Evolutionary conservation across 2,888 invertebrate genomes (phyloP), one percentile per base, ranked within the genome.

Genomic region (Xanthia togata): DNA sequence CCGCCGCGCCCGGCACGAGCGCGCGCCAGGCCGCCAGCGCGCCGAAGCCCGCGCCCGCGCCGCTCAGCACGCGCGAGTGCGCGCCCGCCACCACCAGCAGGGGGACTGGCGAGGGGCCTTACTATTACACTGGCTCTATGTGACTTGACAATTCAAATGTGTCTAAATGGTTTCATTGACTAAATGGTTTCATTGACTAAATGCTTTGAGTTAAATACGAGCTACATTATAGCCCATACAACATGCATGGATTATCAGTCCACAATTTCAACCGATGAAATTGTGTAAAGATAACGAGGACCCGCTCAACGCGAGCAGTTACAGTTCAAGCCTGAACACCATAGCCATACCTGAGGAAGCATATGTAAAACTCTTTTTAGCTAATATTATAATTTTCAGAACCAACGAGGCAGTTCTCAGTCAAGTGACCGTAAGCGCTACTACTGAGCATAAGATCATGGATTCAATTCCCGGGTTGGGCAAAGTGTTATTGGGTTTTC

Each of bases 41-140:
- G 31, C 31, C 31, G 31, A 31, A 31, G 31, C 6, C 81, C 70
- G 72, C 91, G 79, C 94, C 92, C 67, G 85, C 93, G 92, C 82
- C 93, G 91, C 57, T 90, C 91, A 50, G 91, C 92, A 81, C 94
- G 57, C 78, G 79, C 12, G 79, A 41, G 68, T 99, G 99, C 86
- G 79, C 79, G 23, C 75, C 80, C 41, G 81, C 79, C 6, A 78
- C 98, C 90, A 99, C 98, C 82, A 99, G 96, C 82, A 99, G 96
- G 20, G 99, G 99, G 88, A 99, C 99, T 98, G 96, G 5, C 95
- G n/a, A 3, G 0, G 14, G 2, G 5, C 12, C 0, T 20, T 17
- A 31, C 17, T 41, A 11, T 64, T 41, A 2, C 1, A 1, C 0
- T 17, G n/a, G n/a, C n/a, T n/a, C n/a, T n/a, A n/a, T n/a, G n/a